Evolutionary conservation across 1,140 invertebrate species (phyloP).

Genomic region (Pseudobourletiella spinata): DNA sequence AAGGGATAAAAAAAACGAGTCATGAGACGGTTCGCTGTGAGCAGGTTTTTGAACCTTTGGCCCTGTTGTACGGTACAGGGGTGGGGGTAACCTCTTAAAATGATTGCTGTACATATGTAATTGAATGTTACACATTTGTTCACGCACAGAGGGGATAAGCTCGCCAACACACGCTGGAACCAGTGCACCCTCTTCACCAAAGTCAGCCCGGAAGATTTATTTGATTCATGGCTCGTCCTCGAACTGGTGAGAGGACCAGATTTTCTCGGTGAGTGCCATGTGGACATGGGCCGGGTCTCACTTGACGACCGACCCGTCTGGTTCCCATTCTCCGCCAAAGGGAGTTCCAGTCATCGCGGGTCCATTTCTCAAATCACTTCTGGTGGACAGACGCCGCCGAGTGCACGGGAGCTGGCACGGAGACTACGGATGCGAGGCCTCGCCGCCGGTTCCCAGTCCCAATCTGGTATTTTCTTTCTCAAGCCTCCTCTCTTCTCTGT

Average conservation of each 20-base stretch:
- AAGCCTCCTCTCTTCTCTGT: neutral
- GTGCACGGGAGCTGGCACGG: constrained; percentile 31
- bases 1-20: too few species aligned
- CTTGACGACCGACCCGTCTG: constrained; percentile 35
- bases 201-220: constrained; percentile 35
- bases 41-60: too few species aligned
- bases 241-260: constrained; percentile 29
- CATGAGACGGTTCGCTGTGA: too few species aligned
- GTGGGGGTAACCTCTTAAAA: too few species aligned
- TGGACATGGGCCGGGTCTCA: constrained; percentile 35
- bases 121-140: neutral
- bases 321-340: constrained; percentile 35
- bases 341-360: constrained; percentile 32
- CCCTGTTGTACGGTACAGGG: too few species aligned
- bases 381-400: constrained; percentile 27
- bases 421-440: constrained; percentile 31
- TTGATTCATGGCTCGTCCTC: constrained; percentile 35
- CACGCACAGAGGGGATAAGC: constrained; percentile 30
- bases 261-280: constrained; percentile 34
- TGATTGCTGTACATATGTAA: too few species aligned
- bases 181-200: constrained; percentile 34
- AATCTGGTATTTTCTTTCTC: constrained; percentile 26
- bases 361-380: constrained; percentile 32
- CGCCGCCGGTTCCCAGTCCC: constrained; percentile 30
- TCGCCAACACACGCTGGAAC: constrained; percentile 33